Evolutionary conservation across 37 sponge, comb jelly and placozoan species (phyloP), one percentile per base, ranked within the genome.

Genomic region (Halisarca cf. caerulea): DNA sequence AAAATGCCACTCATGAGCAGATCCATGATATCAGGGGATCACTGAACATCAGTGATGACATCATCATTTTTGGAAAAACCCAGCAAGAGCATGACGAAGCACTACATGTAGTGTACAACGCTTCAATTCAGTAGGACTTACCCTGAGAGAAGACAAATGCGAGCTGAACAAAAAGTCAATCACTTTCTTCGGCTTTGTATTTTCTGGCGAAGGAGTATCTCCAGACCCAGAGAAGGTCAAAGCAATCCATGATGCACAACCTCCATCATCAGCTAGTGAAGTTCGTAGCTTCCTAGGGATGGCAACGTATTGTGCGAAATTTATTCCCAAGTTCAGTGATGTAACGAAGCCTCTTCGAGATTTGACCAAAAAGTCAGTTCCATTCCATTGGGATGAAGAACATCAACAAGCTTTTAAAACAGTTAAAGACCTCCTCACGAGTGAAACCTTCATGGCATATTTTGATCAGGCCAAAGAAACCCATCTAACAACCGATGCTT

Each of bases 251-350:
- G n/a, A n/a, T n/a, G n/a, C n/a, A n/a, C 42, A 28, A 3, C 73
- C 82, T 69, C 88, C 82, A 38, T 82, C 61, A 28, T 69, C 81
- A 8, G 36, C 59, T 14, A 34, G 33, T 17, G 83, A 70, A 51
- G 68, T 88, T 32, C 30, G 83, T 57, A 82, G 83, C n/a, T n/a
- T n/a, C n/a, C n/a, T n/a, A n/a, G n/a, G n/a, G n/a, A n/a, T n/a
- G n/a, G n/a, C n/a, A n/a, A n/a, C n/a, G n/a, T 54, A 88, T 42
- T 82, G 82, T 81, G 88, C 88, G 0, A 88, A 82, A 37, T 88
- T 88, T 28, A 82, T 88, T 6, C 83, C 58, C 28, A 73, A 69
- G 38, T 53, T 87, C 57, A 70, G 75, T n/a, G 82, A 87, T 53
- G 43, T 81, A 3, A 40, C 82, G 17, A 37, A 69, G 36, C 88